Conservation (phyloP, 2,797 vertebrate species). For the Tympanoctomys barrerae region DNA sequence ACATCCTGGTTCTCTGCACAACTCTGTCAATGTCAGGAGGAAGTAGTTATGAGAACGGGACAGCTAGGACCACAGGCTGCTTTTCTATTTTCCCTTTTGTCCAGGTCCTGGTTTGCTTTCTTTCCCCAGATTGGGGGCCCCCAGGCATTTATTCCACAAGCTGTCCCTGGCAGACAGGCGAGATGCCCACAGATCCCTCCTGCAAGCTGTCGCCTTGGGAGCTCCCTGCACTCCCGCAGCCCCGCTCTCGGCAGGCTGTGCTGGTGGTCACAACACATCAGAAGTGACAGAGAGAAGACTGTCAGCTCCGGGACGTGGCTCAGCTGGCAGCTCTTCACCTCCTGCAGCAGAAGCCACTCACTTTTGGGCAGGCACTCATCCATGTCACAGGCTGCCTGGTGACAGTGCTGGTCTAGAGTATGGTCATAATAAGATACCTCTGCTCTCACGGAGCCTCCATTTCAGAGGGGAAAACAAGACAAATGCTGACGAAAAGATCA, state of each 20-base stretch:
- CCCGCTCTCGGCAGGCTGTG: neutral
- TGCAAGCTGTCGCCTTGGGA: constrained; percentile 41
- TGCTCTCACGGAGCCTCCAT: neutral
- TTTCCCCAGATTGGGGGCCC: neutral
- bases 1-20: rapidly evolving
- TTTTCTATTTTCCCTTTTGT: constrained; percentile 12
- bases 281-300: constrained; percentile 9
- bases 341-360: neutral
- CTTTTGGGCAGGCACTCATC: neutral
- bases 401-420: neutral
- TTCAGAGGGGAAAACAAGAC: neutral
- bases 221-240: constrained; percentile 24
- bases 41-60: neutral
- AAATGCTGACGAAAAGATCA: neutral
- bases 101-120: constrained; percentile 40
- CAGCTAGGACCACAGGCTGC: neutral
- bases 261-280: constrained; percentile 53
- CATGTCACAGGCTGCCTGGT: neutral
- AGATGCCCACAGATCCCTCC: constrained; percentile 32
- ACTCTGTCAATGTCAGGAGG: neutral
- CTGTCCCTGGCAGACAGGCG: constrained; percentile 58
- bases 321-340: neutral
- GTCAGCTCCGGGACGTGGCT: neutral
- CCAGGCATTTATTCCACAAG: constrained; percentile 25
- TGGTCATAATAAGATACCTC: neutral